A percentile compares a stretch with the other conserved stretches of the same genome.
phyloP scores from a whole-genome alignment of 2,113 vertebrate species.

The Pseudonaja textilis region DNA sequence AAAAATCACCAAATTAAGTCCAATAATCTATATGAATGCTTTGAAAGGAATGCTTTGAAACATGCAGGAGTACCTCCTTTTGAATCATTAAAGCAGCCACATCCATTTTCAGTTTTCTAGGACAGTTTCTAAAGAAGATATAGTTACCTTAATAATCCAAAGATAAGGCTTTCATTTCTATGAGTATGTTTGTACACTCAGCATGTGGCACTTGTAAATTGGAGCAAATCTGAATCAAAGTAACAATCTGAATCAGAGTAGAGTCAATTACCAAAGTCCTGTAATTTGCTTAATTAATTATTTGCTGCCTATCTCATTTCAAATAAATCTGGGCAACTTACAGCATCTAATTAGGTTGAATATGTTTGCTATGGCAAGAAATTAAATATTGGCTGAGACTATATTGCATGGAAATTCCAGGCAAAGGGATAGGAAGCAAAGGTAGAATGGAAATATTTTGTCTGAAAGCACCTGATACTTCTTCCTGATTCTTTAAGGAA shows the following conservation, averaged over 20 bases:
- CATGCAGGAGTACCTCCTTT: neutral
- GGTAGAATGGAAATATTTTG: neutral
- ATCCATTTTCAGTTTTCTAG: neutral
- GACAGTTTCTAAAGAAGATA: neutral
- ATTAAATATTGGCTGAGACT: neutral
- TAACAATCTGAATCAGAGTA: neutral
- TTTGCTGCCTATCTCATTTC: neutral
- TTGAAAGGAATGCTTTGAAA: neutral
- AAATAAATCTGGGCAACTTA: neutral
- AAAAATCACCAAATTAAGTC: neutral
- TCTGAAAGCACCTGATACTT: neutral
- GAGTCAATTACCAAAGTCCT: neutral
- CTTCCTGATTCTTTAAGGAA: neutral
- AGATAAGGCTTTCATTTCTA: neutral
- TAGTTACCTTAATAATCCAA: neutral
- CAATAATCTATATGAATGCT: neutral
- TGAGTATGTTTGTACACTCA: neutral
- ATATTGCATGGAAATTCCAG: neutral
- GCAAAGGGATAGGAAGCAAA: neutral
- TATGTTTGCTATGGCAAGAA: neutral
- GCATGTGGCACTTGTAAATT: neutral
- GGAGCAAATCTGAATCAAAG: neutral
- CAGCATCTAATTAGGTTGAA: neutral
- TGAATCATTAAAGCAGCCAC: neutral
- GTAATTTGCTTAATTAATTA: neutral